Percentiles rank a stretch among this genome's conserved stretches.
Evolutionary conservation across 2,888 invertebrate species (phyloP).

Genomic region (Bugula neritina): DNA sequence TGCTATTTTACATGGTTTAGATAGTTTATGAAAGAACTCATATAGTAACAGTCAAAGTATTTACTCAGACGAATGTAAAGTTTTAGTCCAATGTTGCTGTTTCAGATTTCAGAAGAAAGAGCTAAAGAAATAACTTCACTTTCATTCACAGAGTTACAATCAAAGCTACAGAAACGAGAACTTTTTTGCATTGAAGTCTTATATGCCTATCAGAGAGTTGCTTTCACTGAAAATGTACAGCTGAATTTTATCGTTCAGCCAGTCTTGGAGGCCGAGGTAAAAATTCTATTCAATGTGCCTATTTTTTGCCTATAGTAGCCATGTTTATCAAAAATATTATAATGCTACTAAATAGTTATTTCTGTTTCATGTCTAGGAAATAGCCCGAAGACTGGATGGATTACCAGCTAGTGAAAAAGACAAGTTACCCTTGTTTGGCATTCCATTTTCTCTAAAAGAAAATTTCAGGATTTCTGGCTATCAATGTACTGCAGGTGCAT

Average conservation of each 20-base stretch:
- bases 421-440: slow-evolving; percentile 38
- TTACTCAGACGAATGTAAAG: no score
- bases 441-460: slow-evolving; percentile 48
- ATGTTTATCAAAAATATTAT: neutral
- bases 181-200: neutral
- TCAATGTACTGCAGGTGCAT: neutral
- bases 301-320: neutral
- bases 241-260: slow-evolving; percentile 41
- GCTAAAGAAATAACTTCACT: neutral
- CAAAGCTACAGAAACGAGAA: neutral
- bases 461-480: slow-evolving; percentile 36
- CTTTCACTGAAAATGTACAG: slow-evolving; percentile 28
- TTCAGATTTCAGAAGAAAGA: neutral
- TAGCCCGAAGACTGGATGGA: neutral
- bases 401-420: neutral
- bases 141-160: neutral
- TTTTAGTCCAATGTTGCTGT: no score
- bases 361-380: neutral
- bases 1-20: no score
- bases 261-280: slow-evolving; percentile 36
- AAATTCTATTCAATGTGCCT: neutral
- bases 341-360: neutral
- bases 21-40: no score
- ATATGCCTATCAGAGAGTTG: neutral
- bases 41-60: no score